phyloP scores from a whole-genome alignment of 2,888 invertebrate genomes.

The Diachrysia chrysitis region DNA sequence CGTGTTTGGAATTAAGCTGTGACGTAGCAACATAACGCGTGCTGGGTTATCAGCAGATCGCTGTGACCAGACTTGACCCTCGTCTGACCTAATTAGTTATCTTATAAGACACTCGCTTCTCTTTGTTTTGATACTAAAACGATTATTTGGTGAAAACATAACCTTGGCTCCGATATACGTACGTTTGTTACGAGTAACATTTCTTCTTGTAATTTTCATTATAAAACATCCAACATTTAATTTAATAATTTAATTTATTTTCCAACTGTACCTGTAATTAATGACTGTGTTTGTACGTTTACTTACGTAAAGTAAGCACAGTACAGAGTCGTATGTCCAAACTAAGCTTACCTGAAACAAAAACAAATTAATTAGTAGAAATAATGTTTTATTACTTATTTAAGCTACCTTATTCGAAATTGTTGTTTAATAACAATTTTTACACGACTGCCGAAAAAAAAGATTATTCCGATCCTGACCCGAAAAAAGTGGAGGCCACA shows the following conservation, averaged over 20 bases:
- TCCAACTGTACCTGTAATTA: conserved; percentile 8
- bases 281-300: conserved; percentile 14
- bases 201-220: background rate
- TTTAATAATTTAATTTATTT: conserved; percentile 7
- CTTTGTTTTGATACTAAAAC: conserved; percentile 64
- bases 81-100: conserved; percentile 84
- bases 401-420: conserved; percentile 25
- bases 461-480: no score
- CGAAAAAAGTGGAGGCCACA: no score
- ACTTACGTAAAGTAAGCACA: conserved; percentile 21
- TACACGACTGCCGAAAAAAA: no score
- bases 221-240: background rate
- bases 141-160: conserved; percentile 64
- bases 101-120: conserved; percentile 67
- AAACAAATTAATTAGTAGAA: conserved; percentile 52
- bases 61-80: conserved; percentile 81
- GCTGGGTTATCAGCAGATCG: conserved; percentile 78
- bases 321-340: conserved; percentile 15
- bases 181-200: background rate
- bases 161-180: conserved; percentile 66
- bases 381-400: conserved; percentile 13
- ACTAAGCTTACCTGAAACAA: conserved; percentile 66
- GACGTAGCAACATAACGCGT: conserved; percentile 72
- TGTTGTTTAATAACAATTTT: no score
- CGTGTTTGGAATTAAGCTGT: conserved; percentile 64